Conservation (phyloP, 2,797 vertebrate species). For the Sibirionetta formosa region DNA sequence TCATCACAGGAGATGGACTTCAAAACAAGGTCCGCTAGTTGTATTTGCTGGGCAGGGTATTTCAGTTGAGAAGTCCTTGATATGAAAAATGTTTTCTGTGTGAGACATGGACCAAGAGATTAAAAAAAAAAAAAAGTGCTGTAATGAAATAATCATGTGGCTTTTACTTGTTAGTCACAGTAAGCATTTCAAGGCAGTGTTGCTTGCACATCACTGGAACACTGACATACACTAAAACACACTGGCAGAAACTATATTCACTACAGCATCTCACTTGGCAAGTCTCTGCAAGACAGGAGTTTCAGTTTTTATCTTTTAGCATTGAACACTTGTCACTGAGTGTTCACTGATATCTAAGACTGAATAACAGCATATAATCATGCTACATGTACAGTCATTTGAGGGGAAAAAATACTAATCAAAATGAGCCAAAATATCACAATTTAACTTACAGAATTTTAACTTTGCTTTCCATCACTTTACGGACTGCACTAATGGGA, state of each 20-base stretch:
- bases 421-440: not conserved
- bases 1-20: not conserved
- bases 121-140: rapidly evolving
- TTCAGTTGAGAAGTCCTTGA: not conserved
- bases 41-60: not conserved
- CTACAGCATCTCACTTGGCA: not conserved
- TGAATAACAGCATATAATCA: not conserved
- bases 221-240: rapidly evolving
- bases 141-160: not conserved
- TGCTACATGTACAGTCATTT: not conserved
- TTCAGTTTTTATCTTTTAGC: not conserved
- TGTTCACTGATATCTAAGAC: not conserved
- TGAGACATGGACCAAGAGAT: not conserved
- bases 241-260: not conserved
- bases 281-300: not conserved
- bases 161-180: not conserved
- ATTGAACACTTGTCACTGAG: not conserved
- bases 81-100: not conserved
- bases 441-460: not conserved
- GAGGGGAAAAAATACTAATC: not conserved
- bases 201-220: not conserved
- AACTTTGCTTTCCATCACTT: not conserved
- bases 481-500: not conserved
- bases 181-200: not conserved
- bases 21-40: not conserved